These are phyloP conservation scores for Drosophila setifemur DNA, from an alignment of 1,140 invertebrate genomes.

Conservation along the genomic window DNA sequence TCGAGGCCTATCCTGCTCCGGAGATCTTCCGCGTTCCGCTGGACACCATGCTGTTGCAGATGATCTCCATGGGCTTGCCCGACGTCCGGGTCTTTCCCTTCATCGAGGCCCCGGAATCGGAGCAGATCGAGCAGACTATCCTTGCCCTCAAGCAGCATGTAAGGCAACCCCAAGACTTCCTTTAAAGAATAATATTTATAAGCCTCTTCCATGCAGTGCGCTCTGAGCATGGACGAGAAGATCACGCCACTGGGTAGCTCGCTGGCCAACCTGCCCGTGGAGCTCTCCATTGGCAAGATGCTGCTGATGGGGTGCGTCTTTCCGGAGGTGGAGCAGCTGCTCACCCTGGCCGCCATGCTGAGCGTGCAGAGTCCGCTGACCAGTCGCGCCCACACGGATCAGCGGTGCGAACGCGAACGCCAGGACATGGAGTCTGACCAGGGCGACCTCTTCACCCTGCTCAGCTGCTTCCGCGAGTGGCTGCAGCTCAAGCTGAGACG, in stretches of 20 bases:
- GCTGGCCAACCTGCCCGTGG: conserved; percentile 94
- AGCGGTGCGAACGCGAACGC: conserved; percentile 87
- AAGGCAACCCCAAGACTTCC: conserved; percentile 60
- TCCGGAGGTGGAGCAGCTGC: conserved; percentile 94
- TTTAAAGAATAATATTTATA: no score
- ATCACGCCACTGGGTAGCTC: conserved; percentile 95
- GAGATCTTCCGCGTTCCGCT: conserved; percentile 96
- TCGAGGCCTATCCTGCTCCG: conserved; percentile 93
- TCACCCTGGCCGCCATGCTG: conserved; percentile 95
- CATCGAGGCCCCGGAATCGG: conserved; percentile 92
- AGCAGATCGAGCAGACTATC: conserved; percentile 94
- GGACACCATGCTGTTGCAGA: conserved; percentile 95
- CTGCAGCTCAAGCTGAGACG: conserved; percentile 87
- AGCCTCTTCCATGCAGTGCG: conserved; percentile 82
- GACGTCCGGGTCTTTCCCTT: conserved; percentile 97
- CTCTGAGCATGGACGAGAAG: conserved; percentile 91
- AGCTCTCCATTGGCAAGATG: conserved; percentile 98
- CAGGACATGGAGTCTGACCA: conserved; percentile 83
- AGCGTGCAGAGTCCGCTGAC: conserved; percentile 97
- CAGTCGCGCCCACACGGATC: conserved; percentile 92
- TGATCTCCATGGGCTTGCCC: conserved; percentile 96
- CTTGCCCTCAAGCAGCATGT: conserved; percentile 94
- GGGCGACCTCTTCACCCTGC: conserved; percentile 96
- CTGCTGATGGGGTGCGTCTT: conserved; percentile 96
- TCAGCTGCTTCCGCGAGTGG: conserved; percentile 96